phyloP scores from a whole-genome alignment of 1,140 invertebrate genomes.

The Habropoda laboriosa region DNA sequence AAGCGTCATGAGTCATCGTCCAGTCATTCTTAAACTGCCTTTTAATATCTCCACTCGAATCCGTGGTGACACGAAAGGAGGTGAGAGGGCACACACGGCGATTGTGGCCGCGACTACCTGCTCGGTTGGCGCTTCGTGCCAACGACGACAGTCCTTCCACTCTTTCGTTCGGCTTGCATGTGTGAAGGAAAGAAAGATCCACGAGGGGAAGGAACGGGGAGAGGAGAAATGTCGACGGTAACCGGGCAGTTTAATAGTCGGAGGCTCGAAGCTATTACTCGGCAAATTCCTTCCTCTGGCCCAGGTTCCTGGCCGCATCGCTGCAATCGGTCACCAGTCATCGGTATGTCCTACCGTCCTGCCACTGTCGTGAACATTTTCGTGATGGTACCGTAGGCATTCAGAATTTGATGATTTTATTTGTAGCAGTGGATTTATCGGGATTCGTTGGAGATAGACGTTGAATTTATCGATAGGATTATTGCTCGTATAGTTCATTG shows the following conservation, averaged over 20 bases:
- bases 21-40: slow-evolving; percentile 77
- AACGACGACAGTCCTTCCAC: slow-evolving; percentile 18
- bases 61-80: slow-evolving; percentile 74
- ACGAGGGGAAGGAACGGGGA: slow-evolving; percentile 32
- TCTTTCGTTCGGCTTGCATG: neutral
- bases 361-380: slow-evolving; percentile 39
- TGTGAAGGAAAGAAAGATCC: slow-evolving; percentile 56
- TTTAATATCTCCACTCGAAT: slow-evolving; percentile 74
- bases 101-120: slow-evolving; percentile 72
- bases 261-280: slow-evolving; percentile 77
- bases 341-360: slow-evolving; percentile 71
- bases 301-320: slow-evolving; percentile 49
- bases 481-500: too few species aligned
- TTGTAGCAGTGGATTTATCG: neutral
- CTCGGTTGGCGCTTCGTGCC: slow-evolving; percentile 66
- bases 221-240: slow-evolving; percentile 54
- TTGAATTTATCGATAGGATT: neutral
- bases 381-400: neutral
- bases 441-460: neutral
- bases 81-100: slow-evolving; percentile 64
- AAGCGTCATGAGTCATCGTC: slow-evolving; percentile 70
- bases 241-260: slow-evolving; percentile 72
- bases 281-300: slow-evolving; percentile 74
- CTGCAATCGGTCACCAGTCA: slow-evolving; percentile 70
- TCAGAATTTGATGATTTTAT: neutral